These are phyloP conservation scores for Muntiacus reevesi DNA, from an alignment of 2,113 vertebrate species.

Conservation along the genomic window DNA sequence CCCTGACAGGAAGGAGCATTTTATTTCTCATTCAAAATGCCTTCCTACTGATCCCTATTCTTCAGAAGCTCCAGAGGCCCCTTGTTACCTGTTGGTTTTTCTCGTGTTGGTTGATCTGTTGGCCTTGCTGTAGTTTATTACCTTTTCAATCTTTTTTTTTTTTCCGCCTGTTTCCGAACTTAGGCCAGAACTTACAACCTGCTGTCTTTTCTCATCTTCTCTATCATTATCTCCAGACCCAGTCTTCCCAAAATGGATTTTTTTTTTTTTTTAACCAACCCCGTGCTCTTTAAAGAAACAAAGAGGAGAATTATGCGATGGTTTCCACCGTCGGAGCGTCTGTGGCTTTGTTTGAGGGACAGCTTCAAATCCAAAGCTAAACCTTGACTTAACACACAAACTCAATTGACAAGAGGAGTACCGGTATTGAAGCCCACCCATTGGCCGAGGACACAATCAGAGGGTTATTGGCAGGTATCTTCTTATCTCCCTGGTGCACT, in stretches of 20 bases:
- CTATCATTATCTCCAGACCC: conserved; percentile 73
- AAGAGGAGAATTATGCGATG: conserved; percentile 68
- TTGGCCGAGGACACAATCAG: conserved; percentile 77
- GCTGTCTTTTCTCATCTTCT: conserved; percentile 71
- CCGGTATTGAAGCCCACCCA: conserved; percentile 74
- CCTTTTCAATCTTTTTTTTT: conserved; percentile 71
- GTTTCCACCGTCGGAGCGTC: conserved; percentile 56
- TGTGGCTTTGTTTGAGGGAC: conserved; percentile 73
- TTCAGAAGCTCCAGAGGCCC: conserved; percentile 80
- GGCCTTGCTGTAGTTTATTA: conserved; percentile 76
- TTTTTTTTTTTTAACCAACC: conserved; percentile 49
- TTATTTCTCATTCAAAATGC: conserved; percentile 82
- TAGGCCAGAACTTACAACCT: conserved; percentile 70
- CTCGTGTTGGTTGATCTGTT: conserved; percentile 73
- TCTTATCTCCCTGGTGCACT: conserved; percentile 81
- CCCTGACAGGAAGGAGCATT: conserved; percentile 85
- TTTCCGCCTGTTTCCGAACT: conserved; percentile 68
- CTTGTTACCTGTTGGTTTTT: conserved; percentile 76
- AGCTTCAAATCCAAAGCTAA: conserved; percentile 66
- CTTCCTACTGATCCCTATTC: conserved; percentile 79
- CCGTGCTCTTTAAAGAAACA: conserved; percentile 75
- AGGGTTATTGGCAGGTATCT: conserved; percentile 80
- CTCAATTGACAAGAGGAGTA: conserved; percentile 58
- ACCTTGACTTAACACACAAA: conserved; percentile 69
- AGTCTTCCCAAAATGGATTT: conserved; percentile 72